Evolutionary conservation across 2,113 vertebrate genomes (phyloP).

Genomic region (human (Homo sapiens)): GRCh38 chr2:39636001-39636500

Average conservation of each 20-base stretch:
- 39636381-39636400: not conserved
- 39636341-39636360: conserved; percentile 19
- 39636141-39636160: not conserved
- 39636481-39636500: conserved; percentile 20
- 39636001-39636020: not conserved
- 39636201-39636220: not conserved
- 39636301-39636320: conserved; percentile 32
- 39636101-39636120: not conserved
- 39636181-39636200: conserved; percentile 27
- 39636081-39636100: not conserved
- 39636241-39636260: not conserved
- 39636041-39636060: not conserved
- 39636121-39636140: not conserved
- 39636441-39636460: not conserved
- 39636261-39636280: conserved; percentile 2
- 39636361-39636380: not conserved
- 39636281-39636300: not conserved
- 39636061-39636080: not conserved
- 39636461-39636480: not conserved
- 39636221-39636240: not conserved
- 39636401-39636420: not conserved
- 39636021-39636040: too few species aligned
- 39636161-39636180: not conserved
- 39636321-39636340: conserved; percentile 48
- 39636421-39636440: not conserved